These are phyloP conservation scores for Bubalus kerabau DNA, from an alignment of 2,113 vertebrate species.

Conservation along the genomic window DNA sequence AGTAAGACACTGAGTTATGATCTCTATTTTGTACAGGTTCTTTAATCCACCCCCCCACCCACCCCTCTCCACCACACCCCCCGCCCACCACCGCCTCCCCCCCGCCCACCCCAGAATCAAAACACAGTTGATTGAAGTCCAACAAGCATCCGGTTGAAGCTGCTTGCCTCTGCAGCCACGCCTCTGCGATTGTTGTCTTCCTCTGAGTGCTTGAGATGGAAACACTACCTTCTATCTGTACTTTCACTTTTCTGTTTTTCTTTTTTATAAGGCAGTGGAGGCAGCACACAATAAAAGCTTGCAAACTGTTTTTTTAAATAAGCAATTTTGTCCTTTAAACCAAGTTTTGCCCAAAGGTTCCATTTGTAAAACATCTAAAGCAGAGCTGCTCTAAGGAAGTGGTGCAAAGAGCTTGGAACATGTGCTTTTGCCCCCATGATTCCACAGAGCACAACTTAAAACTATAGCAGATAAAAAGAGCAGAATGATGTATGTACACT, in stretches of 20 bases:
- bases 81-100: background rate
- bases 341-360: background rate
- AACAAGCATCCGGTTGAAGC: background rate
- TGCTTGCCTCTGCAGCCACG: background rate
- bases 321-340: constrained; percentile 5
- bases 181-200: background rate
- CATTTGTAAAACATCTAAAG: background rate
- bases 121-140: constrained; percentile 1
- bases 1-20: background rate
- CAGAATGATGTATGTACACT: background rate
- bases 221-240: background rate
- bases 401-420: background rate
- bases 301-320: background rate
- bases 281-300: background rate
- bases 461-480: background rate
- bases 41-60: background rate
- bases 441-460: background rate
- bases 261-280: background rate
- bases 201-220: background rate
- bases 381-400: constrained; percentile 29
- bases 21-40: background rate
- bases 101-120: background rate
- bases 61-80: too few species aligned
- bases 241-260: background rate
- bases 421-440: background rate